These are phyloP conservation scores for Cheilinus undulatus DNA, from an alignment of 2,113 vertebrate genomes.

Conservation along the genomic window DNA sequence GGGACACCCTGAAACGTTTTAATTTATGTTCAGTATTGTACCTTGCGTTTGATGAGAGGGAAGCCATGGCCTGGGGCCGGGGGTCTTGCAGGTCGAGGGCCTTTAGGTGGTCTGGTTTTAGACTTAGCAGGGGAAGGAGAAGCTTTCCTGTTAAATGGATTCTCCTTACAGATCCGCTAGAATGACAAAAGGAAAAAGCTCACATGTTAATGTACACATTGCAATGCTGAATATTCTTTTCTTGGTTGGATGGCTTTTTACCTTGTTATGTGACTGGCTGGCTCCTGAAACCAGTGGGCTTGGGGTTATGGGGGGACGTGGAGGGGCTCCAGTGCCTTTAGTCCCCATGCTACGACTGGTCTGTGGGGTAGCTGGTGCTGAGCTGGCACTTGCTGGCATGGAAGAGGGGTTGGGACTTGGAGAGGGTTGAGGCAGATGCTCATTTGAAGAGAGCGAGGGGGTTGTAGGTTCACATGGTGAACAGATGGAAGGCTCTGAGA, in stretches of 20 bases:
- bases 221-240: background rate
- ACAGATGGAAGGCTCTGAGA: slow-evolving; percentile 91
- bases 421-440: slow-evolving; percentile 54
- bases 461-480: slow-evolving; percentile 54
- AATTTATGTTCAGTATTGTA: slow-evolving; percentile 49
- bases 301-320: slow-evolving; percentile 59
- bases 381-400: slow-evolving; percentile 72
- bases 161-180: slow-evolving; percentile 96
- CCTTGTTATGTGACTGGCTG: slow-evolving; percentile 71
- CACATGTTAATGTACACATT: background rate
- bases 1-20: too few species aligned
- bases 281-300: slow-evolving; percentile 68
- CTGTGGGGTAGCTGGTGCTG: slow-evolving; percentile 84
- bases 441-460: slow-evolving; percentile 54
- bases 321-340: slow-evolving; percentile 51
- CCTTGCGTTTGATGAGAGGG: slow-evolving; percentile 98
- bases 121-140: slow-evolving; percentile 84
- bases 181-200: background rate
- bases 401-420: slow-evolving; percentile 47
- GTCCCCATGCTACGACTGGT: slow-evolving; percentile 71
- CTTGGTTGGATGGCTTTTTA: slow-evolving; percentile 24
- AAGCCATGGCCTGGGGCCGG: slow-evolving; percentile 96
- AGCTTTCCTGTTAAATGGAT: slow-evolving; percentile 95
- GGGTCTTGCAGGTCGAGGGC: slow-evolving; percentile 90
- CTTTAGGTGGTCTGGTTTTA: slow-evolving; percentile 85